These are phyloP conservation scores for Haliclona indistincta DNA, from an alignment of 37 sponge, comb jelly and placozoan species.

Conservation along the genomic window DNA sequence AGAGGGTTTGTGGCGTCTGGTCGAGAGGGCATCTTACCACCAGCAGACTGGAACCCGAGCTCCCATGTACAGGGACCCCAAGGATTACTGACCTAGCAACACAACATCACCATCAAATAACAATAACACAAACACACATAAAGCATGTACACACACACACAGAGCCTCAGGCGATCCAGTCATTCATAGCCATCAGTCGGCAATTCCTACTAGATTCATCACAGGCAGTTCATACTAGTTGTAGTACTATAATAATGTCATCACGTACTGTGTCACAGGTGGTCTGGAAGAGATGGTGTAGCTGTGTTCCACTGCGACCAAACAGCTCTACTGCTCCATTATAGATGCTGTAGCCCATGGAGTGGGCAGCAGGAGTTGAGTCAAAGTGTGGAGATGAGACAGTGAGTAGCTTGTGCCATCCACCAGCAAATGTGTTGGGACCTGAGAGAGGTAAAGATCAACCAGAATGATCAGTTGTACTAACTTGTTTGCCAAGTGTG, in stretches of 20 bases:
- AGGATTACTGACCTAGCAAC: conserved; percentile 57
- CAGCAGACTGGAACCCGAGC: background rate
- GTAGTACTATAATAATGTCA: no score
- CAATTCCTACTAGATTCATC: no score
- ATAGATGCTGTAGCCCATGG: conserved; percentile 51
- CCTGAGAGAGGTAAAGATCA: background rate
- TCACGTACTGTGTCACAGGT: conserved; percentile 71
- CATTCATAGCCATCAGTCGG: no score
- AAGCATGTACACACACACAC: no score
- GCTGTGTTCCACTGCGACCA: conserved; percentile 1
- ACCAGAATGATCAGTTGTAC: background rate
- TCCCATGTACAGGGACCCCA: conserved; percentile 84
- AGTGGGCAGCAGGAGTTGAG: conserved; percentile 54
- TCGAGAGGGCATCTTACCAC: conserved; percentile 13
- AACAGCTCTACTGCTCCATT: conserved; percentile 65
- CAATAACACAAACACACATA: no score
- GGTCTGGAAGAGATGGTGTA: conserved; percentile 65
- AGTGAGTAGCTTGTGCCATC: conserved; percentile 49
- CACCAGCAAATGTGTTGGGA: conserved; percentile 4
- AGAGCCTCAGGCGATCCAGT: no score
- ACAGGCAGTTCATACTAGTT: no score
- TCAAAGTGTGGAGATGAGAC: conserved; percentile 44
- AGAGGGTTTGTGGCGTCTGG: conserved; percentile 36
- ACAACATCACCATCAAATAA: no score
- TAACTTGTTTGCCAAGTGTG: conserved; percentile 72